Evolutionary conservation across 2,888 invertebrate species (phyloP), one percentile per base, ranked within the genome.

Genomic region (Ectemnius lituratus): DNA sequence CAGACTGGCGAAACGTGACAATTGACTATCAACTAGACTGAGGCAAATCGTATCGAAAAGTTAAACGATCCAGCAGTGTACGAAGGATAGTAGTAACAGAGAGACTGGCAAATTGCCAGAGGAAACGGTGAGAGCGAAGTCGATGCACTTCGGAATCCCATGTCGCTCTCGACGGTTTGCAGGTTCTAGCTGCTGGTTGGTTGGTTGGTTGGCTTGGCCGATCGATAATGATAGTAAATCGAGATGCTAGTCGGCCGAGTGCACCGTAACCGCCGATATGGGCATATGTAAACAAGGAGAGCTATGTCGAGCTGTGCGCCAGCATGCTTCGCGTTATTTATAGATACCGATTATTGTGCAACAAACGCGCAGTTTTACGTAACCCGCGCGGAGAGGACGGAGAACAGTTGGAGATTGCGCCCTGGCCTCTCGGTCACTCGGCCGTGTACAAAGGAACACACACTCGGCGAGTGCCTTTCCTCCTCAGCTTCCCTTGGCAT

Each of bases 341-440:
- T 89, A 89, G 88, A 85, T 82, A 84, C 76, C 86, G 87, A 88
- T 89, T 89, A 89, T 89, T 89, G 89, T 89, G 89, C 88, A 89
- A 89, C 87, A 88, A 88, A 89, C 85, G 87, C 73, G 84, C 37
- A 8, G 78, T 84, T 89, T 89, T 88, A 88, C 87, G 87, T 88
- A 89, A 89, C 88, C 77, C 76, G 70, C 37, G 37, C 5, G 37
- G 37, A 37, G 37, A 37, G 8, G 23, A 8, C 37, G 37, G 8
- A 37, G 37, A 1, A 4, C 37, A 11, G 3, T 6, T 8, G 52
- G 71, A 49, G 75, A 80, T 76, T 73, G 73, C 64, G 73, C 59
- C 64, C 79, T 52, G 58, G 73, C 73, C 77, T 79, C 80, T 85
- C 85, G 84, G 84, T 84, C 84, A 82, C 79, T 85, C 82, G 82